phyloP scores from a whole-genome alignment of 2,888 invertebrate species.

The Homarus gammarus region DNA sequence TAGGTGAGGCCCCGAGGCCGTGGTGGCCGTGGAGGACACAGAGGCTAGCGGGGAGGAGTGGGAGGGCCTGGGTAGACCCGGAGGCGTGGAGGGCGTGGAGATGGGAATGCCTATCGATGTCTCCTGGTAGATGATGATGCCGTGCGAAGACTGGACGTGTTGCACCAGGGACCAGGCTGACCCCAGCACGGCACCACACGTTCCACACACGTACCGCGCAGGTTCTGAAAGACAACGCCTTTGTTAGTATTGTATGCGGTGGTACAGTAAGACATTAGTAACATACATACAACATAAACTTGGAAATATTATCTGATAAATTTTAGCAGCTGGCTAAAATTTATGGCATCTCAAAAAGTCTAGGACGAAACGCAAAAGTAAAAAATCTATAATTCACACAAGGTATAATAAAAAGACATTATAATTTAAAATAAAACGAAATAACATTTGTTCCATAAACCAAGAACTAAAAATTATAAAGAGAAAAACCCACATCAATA shows the following conservation, averaged over 20 bases:
- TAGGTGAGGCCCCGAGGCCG: slow-evolving; percentile 76
- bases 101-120: slow-evolving; percentile 72
- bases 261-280: no score
- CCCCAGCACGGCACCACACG: slow-evolving; percentile 93
- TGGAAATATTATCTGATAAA: no score
- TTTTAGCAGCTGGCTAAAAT: no score
- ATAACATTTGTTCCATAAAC: no score
- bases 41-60: slow-evolving; percentile 74
- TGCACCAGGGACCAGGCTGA: slow-evolving; percentile 98
- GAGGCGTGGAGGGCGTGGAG: slow-evolving; percentile 72
- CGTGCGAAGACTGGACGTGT: slow-evolving; percentile 96
- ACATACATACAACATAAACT: no score
- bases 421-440: no score
- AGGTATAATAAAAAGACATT: no score
- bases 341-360: no score
- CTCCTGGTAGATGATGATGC: slow-evolving; percentile 90
- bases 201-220: slow-evolving; percentile 94
- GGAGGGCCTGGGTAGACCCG: slow-evolving; percentile 71
- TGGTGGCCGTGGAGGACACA: slow-evolving; percentile 73
- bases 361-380: no score
- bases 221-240: slow-evolving; percentile 86
- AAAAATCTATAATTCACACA: no score
- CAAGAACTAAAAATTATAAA: no score
- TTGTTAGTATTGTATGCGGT: slow-evolving; percentile 38
- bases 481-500: no score